Percentiles rank a stretch among this genome's conserved stretches.
phyloP scores from a whole-genome alignment of 2,888 invertebrate genomes.

The Acleris laterana region DNA sequence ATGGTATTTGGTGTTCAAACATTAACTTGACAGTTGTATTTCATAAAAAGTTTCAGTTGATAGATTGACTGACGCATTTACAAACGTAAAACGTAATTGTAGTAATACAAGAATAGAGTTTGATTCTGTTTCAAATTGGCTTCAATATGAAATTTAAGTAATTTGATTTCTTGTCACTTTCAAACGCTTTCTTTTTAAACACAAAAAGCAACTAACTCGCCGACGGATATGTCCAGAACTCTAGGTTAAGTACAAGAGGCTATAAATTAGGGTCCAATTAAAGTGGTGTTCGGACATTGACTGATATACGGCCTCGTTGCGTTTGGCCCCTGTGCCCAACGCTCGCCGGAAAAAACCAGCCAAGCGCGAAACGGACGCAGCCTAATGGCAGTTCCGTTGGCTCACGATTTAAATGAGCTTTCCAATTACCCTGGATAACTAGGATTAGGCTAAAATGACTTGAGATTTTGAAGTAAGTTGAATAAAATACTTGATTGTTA shows the following conservation, averaged over 20 bases:
- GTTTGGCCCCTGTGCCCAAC: constrained; percentile 57
- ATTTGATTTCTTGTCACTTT: too few species aligned
- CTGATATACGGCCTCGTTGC: constrained; percentile 76
- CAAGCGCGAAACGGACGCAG: constrained; percentile 30
- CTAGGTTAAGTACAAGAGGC: constrained; percentile 46
- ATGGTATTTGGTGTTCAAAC: too few species aligned
- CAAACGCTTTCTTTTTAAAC: background rate
- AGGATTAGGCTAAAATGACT: background rate
- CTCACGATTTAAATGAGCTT: constrained; percentile 7
- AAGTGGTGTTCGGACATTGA: constrained; percentile 74
- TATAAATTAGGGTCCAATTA: constrained; percentile 77
- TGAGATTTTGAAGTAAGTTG: too few species aligned
- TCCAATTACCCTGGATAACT: background rate
- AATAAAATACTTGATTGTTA: too few species aligned
- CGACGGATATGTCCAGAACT: background rate
- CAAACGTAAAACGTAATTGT: too few species aligned
- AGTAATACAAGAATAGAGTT: too few species aligned
- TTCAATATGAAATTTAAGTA: too few species aligned
- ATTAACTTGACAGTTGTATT: too few species aligned
- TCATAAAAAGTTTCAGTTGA: too few species aligned
- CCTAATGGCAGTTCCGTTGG: constrained; percentile 24
- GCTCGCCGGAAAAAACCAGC: constrained; percentile 63
- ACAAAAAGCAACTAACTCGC: background rate
- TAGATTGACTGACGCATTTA: too few species aligned
- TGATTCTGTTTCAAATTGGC: too few species aligned